Base-by-base conservation (phyloP, 2,113 vertebrate genomes). In the Prochilodus magdalenae region DNA sequence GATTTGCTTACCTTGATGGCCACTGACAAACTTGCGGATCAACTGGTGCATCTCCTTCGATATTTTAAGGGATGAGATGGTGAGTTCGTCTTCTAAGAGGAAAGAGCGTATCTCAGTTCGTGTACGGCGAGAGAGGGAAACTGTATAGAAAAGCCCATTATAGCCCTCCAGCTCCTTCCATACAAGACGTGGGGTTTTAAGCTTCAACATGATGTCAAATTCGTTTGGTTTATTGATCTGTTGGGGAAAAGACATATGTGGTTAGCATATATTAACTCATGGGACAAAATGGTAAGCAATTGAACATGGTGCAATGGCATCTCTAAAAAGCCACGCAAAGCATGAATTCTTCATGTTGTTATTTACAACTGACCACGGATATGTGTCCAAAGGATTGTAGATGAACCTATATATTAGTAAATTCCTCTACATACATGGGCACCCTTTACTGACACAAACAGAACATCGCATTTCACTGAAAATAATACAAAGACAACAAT, bases 141-240 rank as follows among this genome's bases (percentile, higher is more conserved):
- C 14, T n/a, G n/a, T 83, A 80, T 93, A 93, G 83, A 90, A 93
- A 51, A 94, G 82, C 16, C 93, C 93, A 0, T 24, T 13, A 49
- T 83, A 86, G 2, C 85, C 78, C 20, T 90, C 85, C 6, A 94
- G 85, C 51, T 62, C 33, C 0, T 0, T 7, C 15, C 57, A 85
- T 12, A 1, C 63, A 59, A 91, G 24, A 0, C 85, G 85, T 1
- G 86, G 86, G 49, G 80, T 78, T 27, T 77, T 87, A 29, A 94
- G 66, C 65, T 83, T 90, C 84, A 93, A 81, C 89, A 93, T 90
- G 78, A 94, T 89, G 76, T 94, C 91, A 70, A 94, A 93, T 82
- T 92, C 91, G 57, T 92, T 86, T 0, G 92, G 85, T 69, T 27
- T 84, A 79, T 85, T 44, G 72, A 92, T 89, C 93, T 94, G 88